Percentiles rank a stretch among this genome's conserved stretches.
Evolutionary conservation across 2,113 vertebrate genomes (phyloP).

Genomic region (Embiotoca jacksoni): DNA sequence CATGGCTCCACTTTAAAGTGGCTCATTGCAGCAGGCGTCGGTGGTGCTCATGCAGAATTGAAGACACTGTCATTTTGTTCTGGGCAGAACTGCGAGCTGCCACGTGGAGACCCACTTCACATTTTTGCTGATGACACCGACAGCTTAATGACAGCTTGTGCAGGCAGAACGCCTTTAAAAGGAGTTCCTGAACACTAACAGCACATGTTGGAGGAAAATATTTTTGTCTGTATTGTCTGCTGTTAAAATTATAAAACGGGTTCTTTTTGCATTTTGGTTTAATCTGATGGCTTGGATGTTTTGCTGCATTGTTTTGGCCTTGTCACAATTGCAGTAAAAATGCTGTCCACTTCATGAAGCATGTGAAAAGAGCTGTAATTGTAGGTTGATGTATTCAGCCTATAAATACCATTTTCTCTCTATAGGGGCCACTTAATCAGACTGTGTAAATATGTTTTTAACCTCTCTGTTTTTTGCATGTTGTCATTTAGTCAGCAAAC

Average conservation of each 20-base stretch:
- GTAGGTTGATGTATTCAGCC: conserved; percentile 12
- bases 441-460: conserved; percentile 57
- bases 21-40: conserved; percentile 25
- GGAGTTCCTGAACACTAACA: conserved; percentile 23
- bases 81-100: conserved; percentile 39
- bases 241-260: background rate
- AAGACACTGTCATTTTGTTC: conserved; percentile 48
- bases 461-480: conserved; percentile 16
- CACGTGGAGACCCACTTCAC: conserved; percentile 47
- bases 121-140: conserved; percentile 47
- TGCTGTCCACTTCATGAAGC: background rate
- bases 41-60: conserved; percentile 50
- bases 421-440: conserved; percentile 16
- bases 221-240: conserved; percentile 38
- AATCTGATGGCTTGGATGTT: background rate
- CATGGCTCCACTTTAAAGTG: conserved; percentile 35
- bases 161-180: conserved; percentile 30
- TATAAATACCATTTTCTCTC: conserved; percentile 38
- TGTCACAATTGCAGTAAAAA: background rate
- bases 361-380: conserved; percentile 33
- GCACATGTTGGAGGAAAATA: conserved; percentile 15
- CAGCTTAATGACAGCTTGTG: conserved; percentile 46
- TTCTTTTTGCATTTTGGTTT: background rate
- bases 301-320: background rate
- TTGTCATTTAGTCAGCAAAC: conserved; percentile 13